Base-by-base conservation (phyloP, 2,797 vertebrate genomes). In the Chrosomus eos region DNA sequence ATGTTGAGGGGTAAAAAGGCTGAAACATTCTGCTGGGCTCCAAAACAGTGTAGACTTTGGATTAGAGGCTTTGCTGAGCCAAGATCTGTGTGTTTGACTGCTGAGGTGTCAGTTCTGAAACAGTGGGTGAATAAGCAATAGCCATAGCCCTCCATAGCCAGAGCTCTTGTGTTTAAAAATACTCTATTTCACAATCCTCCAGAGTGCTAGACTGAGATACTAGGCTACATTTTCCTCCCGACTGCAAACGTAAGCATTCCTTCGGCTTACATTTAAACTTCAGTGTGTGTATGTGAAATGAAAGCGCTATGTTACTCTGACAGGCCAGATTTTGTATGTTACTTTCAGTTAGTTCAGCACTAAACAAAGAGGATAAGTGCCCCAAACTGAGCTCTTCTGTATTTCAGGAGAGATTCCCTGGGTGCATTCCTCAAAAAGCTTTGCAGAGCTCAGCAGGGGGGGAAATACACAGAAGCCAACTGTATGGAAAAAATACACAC, bases 321-420 rank as follows among this genome's bases (percentile, higher is more conserved):
- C 89, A 88, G 73, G 84, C 83, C 73, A 81, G 83, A 89, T 83
- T 90, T 75, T 87, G 88, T 86, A 64, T 68, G 26, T 83, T 66
- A 40, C 86, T 86, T 73, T 43, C 78, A 78, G 13, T 88, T 83
- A 76, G 66, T 81, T 87, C 79, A 90, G 72, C 83, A 89, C 72
- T 38, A 75, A 85, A 85, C 79, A 38, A 81, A 86, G 31, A 48
- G 82, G 78, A 78, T 23, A 78, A 62, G 70, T 80, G 80, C 53
- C 58, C 82, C 74, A 10, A 78, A 53, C 53, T 80, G 55, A 83
- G 80, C 81, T 62, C 13, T 62, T 74, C 14, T 64, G 36, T 62
- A 76, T 58, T 51, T 62, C 26, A 60, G 38, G 45, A 76, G 62
- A 75, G 71, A 76, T 64, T 73, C 36, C 33, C 60, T 73, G 72